These are phyloP conservation scores for Acanthiza pusilla DNA, from an alignment of 2,797 vertebrate genomes.

Conservation along the genomic window DNA sequence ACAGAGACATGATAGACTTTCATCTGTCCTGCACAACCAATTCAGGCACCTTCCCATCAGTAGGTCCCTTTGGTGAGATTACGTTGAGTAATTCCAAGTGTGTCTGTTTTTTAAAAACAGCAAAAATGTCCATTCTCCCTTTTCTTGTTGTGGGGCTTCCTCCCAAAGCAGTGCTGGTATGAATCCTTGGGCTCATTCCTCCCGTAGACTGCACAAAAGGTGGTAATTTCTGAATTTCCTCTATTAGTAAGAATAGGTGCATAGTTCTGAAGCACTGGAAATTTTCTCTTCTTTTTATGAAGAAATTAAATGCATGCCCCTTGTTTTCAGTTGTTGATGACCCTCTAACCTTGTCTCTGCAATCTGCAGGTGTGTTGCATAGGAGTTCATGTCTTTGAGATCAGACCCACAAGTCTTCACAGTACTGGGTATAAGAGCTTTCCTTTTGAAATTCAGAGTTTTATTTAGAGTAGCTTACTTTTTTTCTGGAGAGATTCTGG, in stretches of 20 bases:
- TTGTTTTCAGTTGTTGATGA: neutral
- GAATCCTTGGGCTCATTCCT: neutral
- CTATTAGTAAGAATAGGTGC: neutral
- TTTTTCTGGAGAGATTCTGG: neutral
- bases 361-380: neutral
- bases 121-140: neutral
- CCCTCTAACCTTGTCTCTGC: neutral
- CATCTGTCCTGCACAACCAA: neutral
- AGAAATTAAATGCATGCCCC: neutral
- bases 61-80: neutral
- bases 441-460: neutral
- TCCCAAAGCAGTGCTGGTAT: neutral
- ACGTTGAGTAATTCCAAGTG: neutral
- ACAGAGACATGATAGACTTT: neutral
- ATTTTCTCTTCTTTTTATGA: neutral
- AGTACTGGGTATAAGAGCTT: neutral
- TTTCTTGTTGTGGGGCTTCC: neutral
- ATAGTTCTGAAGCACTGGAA: neutral
- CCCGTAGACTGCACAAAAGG: neutral
- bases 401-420: neutral
- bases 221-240: neutral
- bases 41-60: neutral
- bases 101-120: neutral
- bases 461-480: neutral
- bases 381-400: rapidly evolving